Conservation (phyloP, 2,797 vertebrate species). For the Halcyon leucocephala region DNA sequence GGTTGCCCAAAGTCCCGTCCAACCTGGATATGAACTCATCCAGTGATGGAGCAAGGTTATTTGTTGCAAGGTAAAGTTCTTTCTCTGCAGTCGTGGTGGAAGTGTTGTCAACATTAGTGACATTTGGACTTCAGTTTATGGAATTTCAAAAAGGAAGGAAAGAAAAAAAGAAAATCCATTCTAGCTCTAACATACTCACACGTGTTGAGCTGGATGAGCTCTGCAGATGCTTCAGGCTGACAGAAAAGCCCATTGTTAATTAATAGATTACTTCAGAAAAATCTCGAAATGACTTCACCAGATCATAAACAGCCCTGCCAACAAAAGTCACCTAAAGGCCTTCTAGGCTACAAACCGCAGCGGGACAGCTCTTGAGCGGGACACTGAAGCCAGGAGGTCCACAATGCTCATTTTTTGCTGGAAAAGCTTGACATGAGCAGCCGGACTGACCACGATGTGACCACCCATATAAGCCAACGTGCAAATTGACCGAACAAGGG, state of each 20-base stretch:
- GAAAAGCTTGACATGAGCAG: background rate
- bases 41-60: too few species aligned
- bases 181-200: background rate
- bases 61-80: background rate
- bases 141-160: background rate
- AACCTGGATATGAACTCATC: too few species aligned
- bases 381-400: background rate
- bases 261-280: background rate
- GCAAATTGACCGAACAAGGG: background rate
- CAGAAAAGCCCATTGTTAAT: background rate
- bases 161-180: background rate
- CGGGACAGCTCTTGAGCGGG: background rate
- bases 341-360: background rate
- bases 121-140: background rate
- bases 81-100: background rate
- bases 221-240: background rate
- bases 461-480: background rate
- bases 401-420: background rate
- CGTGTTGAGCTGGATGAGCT: background rate
- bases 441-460: background rate
- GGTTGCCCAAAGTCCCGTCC: too few species aligned
- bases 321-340: background rate
- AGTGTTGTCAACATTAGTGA: background rate
- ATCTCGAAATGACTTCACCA: background rate
- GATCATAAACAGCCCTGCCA: background rate